These are phyloP conservation scores for Norana najaformis DNA, from an alignment of 2,888 invertebrate species.

Conservation along the genomic window DNA sequence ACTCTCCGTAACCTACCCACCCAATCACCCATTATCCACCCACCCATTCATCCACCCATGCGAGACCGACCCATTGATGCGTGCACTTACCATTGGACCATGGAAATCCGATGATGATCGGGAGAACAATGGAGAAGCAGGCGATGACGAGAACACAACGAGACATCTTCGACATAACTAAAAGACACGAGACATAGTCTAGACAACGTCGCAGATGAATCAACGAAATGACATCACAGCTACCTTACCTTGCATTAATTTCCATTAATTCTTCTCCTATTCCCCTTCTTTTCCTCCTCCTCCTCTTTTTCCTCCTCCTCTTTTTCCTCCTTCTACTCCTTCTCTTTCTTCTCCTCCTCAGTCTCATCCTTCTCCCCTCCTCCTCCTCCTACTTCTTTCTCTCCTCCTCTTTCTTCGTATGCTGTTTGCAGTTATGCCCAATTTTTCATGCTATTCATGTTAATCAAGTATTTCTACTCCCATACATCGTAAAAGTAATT, in stretches of 20 bases:
- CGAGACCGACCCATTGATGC: background rate
- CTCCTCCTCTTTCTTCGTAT: too few relatives aligned
- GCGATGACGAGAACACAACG: background rate
- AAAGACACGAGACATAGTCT: background rate
- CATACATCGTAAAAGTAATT: background rate
- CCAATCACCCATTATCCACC: background rate
- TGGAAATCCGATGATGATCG: background rate
- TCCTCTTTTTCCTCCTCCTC: background rate
- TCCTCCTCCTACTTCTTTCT: background rate
- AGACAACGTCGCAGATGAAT: background rate
- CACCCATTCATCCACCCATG: background rate
- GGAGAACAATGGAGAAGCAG: background rate
- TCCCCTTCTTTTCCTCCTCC: background rate
- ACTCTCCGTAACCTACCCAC: too few relatives aligned
- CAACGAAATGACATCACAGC: too few relatives aligned
- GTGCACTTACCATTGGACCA: slow-evolving; percentile 4
- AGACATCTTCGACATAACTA: slow-evolving; percentile 1
- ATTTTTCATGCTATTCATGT: background rate
- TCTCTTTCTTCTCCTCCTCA: background rate
- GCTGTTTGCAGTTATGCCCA: background rate
- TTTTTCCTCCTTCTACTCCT: background rate
- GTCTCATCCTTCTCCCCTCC: background rate
- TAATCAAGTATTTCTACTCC: background rate
- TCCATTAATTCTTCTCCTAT: background rate
- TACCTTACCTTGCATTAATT: too few relatives aligned